Evolutionary conservation across 92 coral and sea anemone species (phyloP), one percentile per base, ranked within the genome.

Genomic region (Phenganax subtilis): DNA sequence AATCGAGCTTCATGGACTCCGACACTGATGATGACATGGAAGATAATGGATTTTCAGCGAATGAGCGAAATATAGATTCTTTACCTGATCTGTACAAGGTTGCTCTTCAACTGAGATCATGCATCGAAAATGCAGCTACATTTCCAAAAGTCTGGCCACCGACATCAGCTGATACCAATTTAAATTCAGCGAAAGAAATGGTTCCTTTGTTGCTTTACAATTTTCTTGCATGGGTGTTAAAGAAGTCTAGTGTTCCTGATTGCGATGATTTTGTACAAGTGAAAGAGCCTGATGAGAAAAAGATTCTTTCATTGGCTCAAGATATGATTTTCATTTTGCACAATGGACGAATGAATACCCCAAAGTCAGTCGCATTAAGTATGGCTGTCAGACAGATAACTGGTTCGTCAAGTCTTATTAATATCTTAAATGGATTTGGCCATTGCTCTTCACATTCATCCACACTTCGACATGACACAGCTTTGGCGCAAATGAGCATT

Each of bases 381-480:
- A 72, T 72, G 77, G 77, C 77, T 51, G 77, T 72, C 51, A 16
- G 77, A 72, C 77, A 72, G n/a, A 72, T 72, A 72, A 37, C 77
- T 44, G 77, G 77, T 72, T 72, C 56, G 10, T 72, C 77, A n/a
- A 55, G 58, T 57, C 44, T 72, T 57, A 72, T 72, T 8, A 57
- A 72, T 44, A 72, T 72, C 30, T 12, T 72, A n/a, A 72, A 72
- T 25, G 77, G 59, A 57, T 72, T 72, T 72, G 77, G 77, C 44
- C 58, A 72, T 72, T 72, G 77, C n/a, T 55, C 58, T 9, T 72
- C 77, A 16, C 57, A 72, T 55, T 72, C 77, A 16, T 37, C 47
- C 6, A 72, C 77, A 25, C 47, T 52, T 6, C 8, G 77, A 72
- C 77, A 72, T 54, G 77, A 72, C 60, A 72, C 77, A 28, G 77